Base-by-base conservation (phyloP, 2,797 vertebrate genomes). In the Mionectes olivaceus region DNA sequence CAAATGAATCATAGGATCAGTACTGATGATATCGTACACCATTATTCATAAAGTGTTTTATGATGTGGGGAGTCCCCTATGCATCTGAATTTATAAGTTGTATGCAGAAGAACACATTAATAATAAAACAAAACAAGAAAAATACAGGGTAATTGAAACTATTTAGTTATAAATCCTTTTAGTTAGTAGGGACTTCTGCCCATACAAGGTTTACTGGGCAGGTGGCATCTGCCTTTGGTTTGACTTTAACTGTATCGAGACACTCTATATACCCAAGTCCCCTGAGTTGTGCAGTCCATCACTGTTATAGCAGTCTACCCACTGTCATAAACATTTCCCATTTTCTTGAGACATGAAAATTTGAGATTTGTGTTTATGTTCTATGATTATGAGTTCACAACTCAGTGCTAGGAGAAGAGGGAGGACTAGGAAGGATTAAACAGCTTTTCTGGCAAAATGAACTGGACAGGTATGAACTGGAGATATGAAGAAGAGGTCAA, bases 341-440 rank as follows among this genome's bases (percentile, higher is more conserved):
- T 89, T 94, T 94, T 68, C 37, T 70, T 79, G 49, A 83, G 39
- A 86, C 63, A 47, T 43, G 11, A 81, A 90, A 70, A 75, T 64
- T 53, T 76, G 55, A 84, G 75, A 53, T 76, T 67, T 83, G n/a
- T 70, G 67, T 93, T 95, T 93, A 59, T 89, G 24, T 60, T 89
- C 44, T 89, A 24, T 43, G 60, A 50, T 81, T 92, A 74, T 52
- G 27, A 77, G 49, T 85, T 92, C 28, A 56, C 28, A 69, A 7
- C 71, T 75, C 41, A n/a, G 39, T 22, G 3, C 13, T 60, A 73
- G 59, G 53, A 94, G 82, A 74, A 87, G 18, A 82, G 10, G 19
- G 23, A 83, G 43, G 28, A 92, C 61, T 12, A 86, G 67, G 69
- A 86, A 86, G 37, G 50, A 87, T 87, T 89, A 81, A 94, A 71